Evolutionary conservation across 2,888 invertebrate species (phyloP).

Genomic region (Linnaemya vulpina): DNA sequence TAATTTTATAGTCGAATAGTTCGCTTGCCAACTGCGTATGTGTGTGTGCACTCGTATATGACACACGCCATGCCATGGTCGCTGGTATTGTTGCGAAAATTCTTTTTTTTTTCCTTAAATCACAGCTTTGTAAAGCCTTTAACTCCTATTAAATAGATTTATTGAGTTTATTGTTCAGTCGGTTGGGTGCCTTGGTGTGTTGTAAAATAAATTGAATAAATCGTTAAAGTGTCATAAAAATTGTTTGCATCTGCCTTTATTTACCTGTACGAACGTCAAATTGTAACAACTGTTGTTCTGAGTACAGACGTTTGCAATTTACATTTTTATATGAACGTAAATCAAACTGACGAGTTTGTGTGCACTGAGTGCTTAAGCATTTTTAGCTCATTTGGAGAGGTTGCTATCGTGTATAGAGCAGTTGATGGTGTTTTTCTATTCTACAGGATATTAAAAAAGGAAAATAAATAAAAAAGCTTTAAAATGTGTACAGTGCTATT

Average conservation of each 20-base stretch:
- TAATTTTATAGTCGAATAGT: too few species aligned
- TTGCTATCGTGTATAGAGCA: slow-evolving; percentile 15
- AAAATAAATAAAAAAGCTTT: not conserved
- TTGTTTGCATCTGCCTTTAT: not conserved
- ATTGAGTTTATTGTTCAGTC: slow-evolving; percentile 3
- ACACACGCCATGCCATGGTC: not conserved
- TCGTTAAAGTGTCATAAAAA: slow-evolving; percentile 25
- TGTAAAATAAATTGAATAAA: not conserved
- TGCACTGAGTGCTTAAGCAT: slow-evolving; percentile 14
- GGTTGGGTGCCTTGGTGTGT: not conserved
- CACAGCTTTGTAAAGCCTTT: not conserved
- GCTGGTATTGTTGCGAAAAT: not conserved
- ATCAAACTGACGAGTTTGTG: slow-evolving; percentile 13
- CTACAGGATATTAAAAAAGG: slow-evolving; percentile 10
- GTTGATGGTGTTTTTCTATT: slow-evolving; percentile 31
- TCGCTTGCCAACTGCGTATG: not conserved
- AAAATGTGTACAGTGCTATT: not conserved
- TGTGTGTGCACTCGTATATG: not conserved
- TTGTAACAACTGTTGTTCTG: slow-evolving; percentile 3
- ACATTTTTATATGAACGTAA: not conserved
- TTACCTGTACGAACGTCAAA: not conserved
- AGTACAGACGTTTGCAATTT: not conserved
- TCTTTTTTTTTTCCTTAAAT: not conserved
- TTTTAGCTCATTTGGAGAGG: slow-evolving; percentile 22
- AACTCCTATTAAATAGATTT: not conserved